phyloP scores from a whole-genome alignment of 1,140 invertebrate genomes.

The Drusus annulatus region DNA sequence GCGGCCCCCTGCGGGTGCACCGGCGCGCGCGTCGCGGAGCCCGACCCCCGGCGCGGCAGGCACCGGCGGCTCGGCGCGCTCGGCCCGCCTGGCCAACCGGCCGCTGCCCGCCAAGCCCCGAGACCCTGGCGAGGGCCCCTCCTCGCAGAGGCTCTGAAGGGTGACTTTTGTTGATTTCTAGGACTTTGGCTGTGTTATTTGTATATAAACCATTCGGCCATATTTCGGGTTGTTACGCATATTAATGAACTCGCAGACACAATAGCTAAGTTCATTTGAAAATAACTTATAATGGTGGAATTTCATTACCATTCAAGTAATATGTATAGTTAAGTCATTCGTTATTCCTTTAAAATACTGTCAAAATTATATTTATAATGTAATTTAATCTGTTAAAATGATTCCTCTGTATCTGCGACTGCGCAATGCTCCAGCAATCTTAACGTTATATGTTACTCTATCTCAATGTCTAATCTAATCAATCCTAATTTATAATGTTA shows the following conservation, averaged over 20 bases:
- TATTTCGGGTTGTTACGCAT: slow-evolving; percentile 2
- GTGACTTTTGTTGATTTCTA: not conserved
- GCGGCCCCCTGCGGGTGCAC: slow-evolving; percentile 65
- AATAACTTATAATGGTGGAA: too few species aligned
- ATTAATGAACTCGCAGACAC: not conserved
- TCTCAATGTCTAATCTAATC: too few species aligned
- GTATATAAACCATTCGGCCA: slow-evolving; percentile 8
- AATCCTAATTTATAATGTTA: too few species aligned
- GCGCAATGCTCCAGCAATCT: too few species aligned
- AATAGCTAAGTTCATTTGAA: too few species aligned
- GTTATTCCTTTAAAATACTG: too few species aligned
- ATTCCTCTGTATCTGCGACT: too few species aligned
- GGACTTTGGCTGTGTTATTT: slow-evolving; percentile 6
- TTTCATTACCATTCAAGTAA: too few species aligned
- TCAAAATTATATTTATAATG: too few species aligned
- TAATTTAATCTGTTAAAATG: too few species aligned
- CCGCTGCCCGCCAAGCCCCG: slow-evolving; percentile 79
- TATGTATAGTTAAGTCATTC: too few species aligned
- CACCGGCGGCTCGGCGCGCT: slow-evolving; percentile 64
- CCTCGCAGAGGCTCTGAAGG: not conserved
- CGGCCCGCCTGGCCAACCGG: slow-evolving; percentile 75
- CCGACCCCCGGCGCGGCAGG: slow-evolving; percentile 15
- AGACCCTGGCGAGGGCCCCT: slow-evolving; percentile 63
- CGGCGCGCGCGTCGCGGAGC: slow-evolving; percentile 61
- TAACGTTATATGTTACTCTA: too few species aligned